A percentile compares a stretch with the other conserved stretches of the same genome.
phyloP scores from a whole-genome alignment of 1,140 invertebrate species.

The Ostrea denselamellosa region DNA sequence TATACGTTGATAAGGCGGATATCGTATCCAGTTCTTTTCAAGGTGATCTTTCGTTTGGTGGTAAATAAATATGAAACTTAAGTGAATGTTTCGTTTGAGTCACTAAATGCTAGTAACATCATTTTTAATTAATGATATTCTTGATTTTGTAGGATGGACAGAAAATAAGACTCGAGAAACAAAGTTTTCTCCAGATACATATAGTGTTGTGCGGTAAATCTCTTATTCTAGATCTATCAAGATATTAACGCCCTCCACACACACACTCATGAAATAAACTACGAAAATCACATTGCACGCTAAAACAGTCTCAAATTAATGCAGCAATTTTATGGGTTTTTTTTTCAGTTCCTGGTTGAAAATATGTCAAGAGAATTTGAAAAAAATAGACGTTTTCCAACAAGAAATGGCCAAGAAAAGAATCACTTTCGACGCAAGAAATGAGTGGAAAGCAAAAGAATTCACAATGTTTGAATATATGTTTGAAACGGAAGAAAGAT shows the following conservation, averaged over 20 bases:
- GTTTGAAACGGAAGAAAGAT: background rate
- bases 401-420: background rate
- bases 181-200: background rate
- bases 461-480: background rate
- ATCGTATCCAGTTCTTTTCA: background rate
- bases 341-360: background rate
- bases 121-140: background rate
- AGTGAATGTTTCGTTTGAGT: too few relatives aligned
- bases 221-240: background rate
- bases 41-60: background rate
- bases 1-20: background rate
- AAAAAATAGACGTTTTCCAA: background rate
- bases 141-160: background rate
- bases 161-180: background rate
- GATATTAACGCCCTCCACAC: background rate
- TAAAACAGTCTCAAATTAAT: background rate
- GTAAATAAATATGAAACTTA: background rate
- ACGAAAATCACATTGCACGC: background rate
- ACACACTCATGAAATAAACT: too few relatives aligned
- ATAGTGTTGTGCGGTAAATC: background rate
- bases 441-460: background rate
- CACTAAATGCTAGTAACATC: background rate
- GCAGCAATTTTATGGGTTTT: background rate
- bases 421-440: background rate
- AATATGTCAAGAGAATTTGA: background rate